A percentile compares a stretch with the other conserved stretches of the same genome.
phyloP scores from a whole-genome alignment of 2,797 vertebrate genomes.

The Helarctos malayanus region DNA sequence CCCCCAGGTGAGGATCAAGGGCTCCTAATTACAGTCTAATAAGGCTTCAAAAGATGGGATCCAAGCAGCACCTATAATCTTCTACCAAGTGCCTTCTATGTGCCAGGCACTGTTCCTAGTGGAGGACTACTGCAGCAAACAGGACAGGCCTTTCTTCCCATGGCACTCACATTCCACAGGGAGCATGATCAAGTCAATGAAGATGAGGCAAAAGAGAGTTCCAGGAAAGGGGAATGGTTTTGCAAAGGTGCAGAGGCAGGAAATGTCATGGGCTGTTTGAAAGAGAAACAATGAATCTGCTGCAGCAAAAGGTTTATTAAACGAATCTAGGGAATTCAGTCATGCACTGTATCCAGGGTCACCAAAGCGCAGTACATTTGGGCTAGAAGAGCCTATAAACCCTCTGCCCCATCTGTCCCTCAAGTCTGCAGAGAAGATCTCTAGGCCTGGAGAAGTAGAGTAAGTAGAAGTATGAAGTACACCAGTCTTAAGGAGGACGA shows the following conservation, averaged over 20 bases:
- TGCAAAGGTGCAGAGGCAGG: not conserved
- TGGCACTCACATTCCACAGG: not conserved
- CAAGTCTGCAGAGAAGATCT: not conserved
- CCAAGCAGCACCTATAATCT: not conserved
- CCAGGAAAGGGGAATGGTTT: not conserved
- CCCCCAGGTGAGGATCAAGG: not conserved
- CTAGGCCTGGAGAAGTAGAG: not conserved
- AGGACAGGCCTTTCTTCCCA: not conserved
- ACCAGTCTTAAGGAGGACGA: not conserved
- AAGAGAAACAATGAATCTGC: not conserved
- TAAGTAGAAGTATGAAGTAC: not conserved
- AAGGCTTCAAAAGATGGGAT: not conserved
- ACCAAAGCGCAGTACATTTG: not conserved
- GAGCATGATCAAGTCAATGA: not conserved
- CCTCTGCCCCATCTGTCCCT: not conserved
- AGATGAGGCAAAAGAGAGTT: not conserved
- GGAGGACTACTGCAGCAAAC: not conserved
- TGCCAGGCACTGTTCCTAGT: not conserved
- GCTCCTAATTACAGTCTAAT: not conserved
- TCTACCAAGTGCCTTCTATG: not conserved
- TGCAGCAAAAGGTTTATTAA: not conserved
- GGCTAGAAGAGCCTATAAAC: not conserved
- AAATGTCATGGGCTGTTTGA: not conserved
- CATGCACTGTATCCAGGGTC: not conserved
- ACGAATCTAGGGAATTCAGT: not conserved